Evolutionary conservation across 2,113 vertebrate species (phyloP), one percentile per base, ranked within the genome.

Genomic region (Dromas ardeola): DNA sequence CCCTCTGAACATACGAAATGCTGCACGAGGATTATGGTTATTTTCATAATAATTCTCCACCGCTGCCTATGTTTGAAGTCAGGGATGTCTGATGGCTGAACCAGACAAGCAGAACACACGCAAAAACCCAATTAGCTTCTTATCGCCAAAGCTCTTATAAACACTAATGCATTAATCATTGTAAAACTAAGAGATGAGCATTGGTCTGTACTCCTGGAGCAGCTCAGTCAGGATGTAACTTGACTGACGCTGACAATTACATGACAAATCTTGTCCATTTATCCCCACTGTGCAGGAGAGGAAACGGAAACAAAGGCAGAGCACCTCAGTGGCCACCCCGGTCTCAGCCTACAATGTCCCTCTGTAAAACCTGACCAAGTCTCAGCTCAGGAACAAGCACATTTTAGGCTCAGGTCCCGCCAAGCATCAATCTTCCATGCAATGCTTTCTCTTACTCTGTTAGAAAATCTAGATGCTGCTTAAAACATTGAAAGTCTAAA

Each of bases 101-200:
- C 66, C 89, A 95, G 83, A 91, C 88, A 91, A 94, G 91, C 91
- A 90, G 88, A 97, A 91, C 88, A 84, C 59, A 59, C 3, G 15
- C 91, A 93, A 95, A 94, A 94, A 84, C 93, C 95, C 94, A 94
- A 95, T 97, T 96, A 97, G 89, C 79, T 95, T 77, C 56, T n/a
- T 66, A 55, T 66, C 38, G 32, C 81, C 87, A 83, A 93, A 82
- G 93, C 97, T 96, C 93, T 93, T 95, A 67, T 87, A 86, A 96
- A 95, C 87, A 71, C 79, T 94, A 86, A 95, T 92, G 78, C 93
- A 95, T 94, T 93, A 88, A 96, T 96, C 94, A 90, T 78, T 36
- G 94, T 59, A 91, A 88, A 93, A 67, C 62, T 45, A 72, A 70
- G 86, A 87, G 72, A 55, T 45, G 22, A 93, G 78, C 59, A 1